These are phyloP conservation scores for Tridacna crocea DNA, from an alignment of 2,888 invertebrate species.

Conservation along the genomic window DNA sequence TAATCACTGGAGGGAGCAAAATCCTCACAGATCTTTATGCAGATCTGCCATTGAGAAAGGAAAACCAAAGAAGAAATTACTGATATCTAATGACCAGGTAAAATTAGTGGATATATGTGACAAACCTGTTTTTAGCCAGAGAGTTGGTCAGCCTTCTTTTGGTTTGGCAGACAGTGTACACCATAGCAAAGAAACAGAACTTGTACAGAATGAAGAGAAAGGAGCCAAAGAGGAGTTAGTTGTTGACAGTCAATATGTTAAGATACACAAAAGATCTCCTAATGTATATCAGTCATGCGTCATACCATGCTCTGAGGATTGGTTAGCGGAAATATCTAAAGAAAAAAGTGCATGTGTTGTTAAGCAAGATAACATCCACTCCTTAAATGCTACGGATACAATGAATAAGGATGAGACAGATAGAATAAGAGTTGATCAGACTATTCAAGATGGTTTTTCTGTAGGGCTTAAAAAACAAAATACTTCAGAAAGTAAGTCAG, in stretches of 20 bases:
- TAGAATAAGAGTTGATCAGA: background rate
- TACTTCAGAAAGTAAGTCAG: too few species aligned
- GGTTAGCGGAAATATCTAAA: constrained; percentile 35
- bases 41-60: background rate
- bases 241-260: background rate
- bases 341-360: too few species aligned
- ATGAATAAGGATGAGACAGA: background rate
- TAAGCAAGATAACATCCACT: too few species aligned
- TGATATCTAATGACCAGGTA: background rate
- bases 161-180: background rate
- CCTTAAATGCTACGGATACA: too few species aligned
- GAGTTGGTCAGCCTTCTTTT: background rate
- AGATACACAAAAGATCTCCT: too few species aligned
- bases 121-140: too few species aligned
- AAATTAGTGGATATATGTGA: too few species aligned
- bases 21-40: background rate
- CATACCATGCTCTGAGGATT: constrained; percentile 36
- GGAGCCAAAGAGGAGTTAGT: background rate
- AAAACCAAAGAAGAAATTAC: background rate
- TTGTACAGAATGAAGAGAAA: background rate
- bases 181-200: background rate
- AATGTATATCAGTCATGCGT: background rate
- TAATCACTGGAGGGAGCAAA: background rate
- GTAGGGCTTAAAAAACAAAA: too few species aligned
- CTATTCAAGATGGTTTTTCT: background rate